Base-by-base conservation (phyloP, 2,113 vertebrate genomes). In the Pycnonotus jocosus region DNA sequence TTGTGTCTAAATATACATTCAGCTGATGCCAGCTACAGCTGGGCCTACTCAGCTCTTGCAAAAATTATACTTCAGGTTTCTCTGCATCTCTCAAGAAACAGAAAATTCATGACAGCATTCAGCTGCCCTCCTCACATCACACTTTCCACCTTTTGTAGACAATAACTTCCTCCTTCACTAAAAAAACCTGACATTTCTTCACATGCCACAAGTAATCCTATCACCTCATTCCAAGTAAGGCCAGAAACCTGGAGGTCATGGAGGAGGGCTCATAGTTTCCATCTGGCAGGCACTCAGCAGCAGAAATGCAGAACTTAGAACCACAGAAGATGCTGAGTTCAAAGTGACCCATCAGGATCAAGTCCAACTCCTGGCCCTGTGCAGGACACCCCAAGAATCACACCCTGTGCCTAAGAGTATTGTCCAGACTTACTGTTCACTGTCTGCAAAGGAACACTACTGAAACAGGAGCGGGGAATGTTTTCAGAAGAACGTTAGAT, bases 1-100 rank as follows among this genome's bases (percentile, higher is more conserved):
- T 78, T 78, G 33, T 38, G 19, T 47, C 84, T 94, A 91, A 89
- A 94, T 84, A 92, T 87, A 91, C 27, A 65, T 91, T 74, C 65
- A 91, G 84, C 87, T 94, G 77, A 94, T 81, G 84, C 42, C 77
- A 91, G 84, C 56, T 94, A 79, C 65, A 92, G 77, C 89, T 94
- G 84, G 51, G 56, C 74, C 77, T 62, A 81, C 58, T 88, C 76
- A 91, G 50, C 58, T 81, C 37, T 74, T 95, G 51, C 71, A 74
- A 89, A 90, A 92, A 81, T 62, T 40, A 53, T 23, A 81, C 23
- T 21, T 77, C 45, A 45, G 71, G 50, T 90, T 88, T 69, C 68
- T 82, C 58, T 42, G n/a, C 21, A 5, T 45, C 58, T 86, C 77
- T 18, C 38, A 78, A 45, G 60, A 91, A 88, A 81, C 0, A 61